These are phyloP conservation scores for Hexactinellida sp. DNA, from an alignment of 37 sponge, comb jelly and placozoan genomes.

Conservation along the genomic window DNA sequence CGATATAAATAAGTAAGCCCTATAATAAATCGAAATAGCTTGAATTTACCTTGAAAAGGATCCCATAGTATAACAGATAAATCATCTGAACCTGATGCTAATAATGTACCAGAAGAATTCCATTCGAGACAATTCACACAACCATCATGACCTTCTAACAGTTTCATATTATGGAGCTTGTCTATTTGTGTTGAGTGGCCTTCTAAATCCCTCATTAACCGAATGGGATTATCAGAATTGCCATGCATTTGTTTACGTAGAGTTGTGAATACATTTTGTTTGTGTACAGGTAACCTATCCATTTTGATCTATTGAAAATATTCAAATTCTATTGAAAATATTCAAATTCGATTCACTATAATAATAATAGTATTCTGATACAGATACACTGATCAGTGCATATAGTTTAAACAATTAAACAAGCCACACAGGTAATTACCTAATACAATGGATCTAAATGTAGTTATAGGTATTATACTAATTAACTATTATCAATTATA, in stretches of 20 bases:
- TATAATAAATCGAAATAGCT: neutral
- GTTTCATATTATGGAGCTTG: neutral
- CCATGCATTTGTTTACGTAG: neutral
- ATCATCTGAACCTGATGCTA: conserved; percentile 87
- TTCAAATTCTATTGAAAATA: neutral
- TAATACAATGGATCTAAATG: conserved; percentile 13
- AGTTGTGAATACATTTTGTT: neutral
- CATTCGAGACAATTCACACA: conserved; percentile 92
- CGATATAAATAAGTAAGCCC: too few relatives aligned
- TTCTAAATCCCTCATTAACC: conserved; percentile 11
- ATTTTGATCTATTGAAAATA: neutral
- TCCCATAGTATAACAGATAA: conserved; percentile 51
- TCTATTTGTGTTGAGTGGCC: neutral
- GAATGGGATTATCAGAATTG: neutral
- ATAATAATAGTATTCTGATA: neutral
- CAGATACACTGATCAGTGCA: neutral
- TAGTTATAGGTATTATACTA: too few relatives aligned
- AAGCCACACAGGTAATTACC: neutral
- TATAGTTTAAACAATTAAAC: neutral
- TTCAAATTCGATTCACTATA: neutral
- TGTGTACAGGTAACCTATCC: neutral
- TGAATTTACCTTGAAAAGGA: neutral
- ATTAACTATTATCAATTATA: too few relatives aligned
- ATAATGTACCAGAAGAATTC: conserved; percentile 59
- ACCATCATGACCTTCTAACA: conserved; percentile 47